These are phyloP conservation scores for Anoplophora glabripennis DNA, from an alignment of 1,140 invertebrate species.

Conservation along the genomic window DNA sequence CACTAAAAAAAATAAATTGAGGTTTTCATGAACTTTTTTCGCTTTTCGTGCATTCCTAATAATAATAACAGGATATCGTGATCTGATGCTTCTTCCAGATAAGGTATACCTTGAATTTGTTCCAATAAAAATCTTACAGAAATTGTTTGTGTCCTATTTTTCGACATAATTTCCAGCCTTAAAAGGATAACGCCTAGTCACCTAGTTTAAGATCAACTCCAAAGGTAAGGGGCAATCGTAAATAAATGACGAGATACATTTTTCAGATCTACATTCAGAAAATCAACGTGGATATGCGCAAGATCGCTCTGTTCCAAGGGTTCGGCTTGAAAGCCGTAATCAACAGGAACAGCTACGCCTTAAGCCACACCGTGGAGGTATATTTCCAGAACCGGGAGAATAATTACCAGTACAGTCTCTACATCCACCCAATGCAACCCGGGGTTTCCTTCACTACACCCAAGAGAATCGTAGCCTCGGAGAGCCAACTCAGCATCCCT, in stretches of 20 bases:
- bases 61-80: too few species aligned
- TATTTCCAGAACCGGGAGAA: conserved; percentile 65
- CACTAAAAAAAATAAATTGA: too few species aligned
- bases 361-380: conserved; percentile 65
- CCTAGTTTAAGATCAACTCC: conserved; percentile 54
- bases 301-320: conserved; percentile 67
- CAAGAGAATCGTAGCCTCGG: conserved; percentile 60
- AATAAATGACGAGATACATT: background rate
- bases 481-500: conserved; percentile 39
- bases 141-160: too few species aligned
- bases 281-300: conserved; percentile 64
- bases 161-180: too few species aligned
- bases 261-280: conserved; percentile 48
- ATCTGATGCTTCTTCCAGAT: too few species aligned
- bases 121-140: too few species aligned
- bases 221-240: conserved; percentile 56
- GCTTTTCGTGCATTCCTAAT: too few species aligned
- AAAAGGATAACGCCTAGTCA: too few species aligned
- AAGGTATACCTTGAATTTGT: too few species aligned
- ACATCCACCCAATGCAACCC: conserved; percentile 58
- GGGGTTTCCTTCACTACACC: conserved; percentile 62
- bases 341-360: conserved; percentile 55
- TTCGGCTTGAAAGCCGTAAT: conserved; percentile 65
- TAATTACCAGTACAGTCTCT: conserved; percentile 65
- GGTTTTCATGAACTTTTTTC: too few species aligned